Evolutionary conservation across 2,888 invertebrate genomes (phyloP).

Genomic region (Morpho helenor): DNA sequence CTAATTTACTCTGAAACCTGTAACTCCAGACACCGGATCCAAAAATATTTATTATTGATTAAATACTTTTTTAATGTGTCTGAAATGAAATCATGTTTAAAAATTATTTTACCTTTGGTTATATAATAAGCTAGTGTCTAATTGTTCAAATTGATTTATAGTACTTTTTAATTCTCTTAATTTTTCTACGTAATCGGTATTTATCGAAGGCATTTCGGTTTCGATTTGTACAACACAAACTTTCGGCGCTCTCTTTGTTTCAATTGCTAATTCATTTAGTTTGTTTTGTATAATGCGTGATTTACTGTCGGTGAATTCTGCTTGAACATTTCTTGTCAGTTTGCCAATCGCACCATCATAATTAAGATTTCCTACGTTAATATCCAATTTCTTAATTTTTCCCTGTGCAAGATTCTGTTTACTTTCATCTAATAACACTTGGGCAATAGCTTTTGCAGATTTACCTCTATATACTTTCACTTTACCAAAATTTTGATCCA

Average conservation of each 20-base stretch:
- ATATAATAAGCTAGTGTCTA: constrained; percentile 78
- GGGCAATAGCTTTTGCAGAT: constrained; percentile 86
- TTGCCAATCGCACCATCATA: constrained; percentile 6
- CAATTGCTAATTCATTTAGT: constrained; percentile 26
- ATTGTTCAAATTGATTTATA: constrained; percentile 81
- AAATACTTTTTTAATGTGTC: too few relatives aligned
- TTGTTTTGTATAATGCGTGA: constrained; percentile 16
- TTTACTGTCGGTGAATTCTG: constrained; percentile 9
- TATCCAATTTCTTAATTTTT: constrained; percentile 46
- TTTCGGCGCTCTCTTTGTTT: constrained; percentile 48
- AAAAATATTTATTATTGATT: too few relatives aligned
- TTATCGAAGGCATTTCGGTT: constrained; percentile 61
- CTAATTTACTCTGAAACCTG: too few relatives aligned
- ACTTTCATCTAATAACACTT: constrained; percentile 81
- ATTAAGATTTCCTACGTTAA: constrained; percentile 32
- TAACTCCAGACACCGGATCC: too few relatives aligned
- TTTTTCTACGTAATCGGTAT: constrained; percentile 79
- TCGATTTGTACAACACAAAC: constrained; percentile 56
- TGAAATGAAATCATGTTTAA: not conserved
- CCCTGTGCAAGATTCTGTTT: constrained; percentile 72
- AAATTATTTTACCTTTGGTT: constrained; percentile 80
- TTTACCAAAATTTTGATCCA: constrained; percentile 38
- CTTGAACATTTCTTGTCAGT: constrained; percentile 10
- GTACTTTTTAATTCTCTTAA: constrained; percentile 80
- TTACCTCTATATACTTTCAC: constrained; percentile 84